Percentiles rank a stretch among this genome's conserved stretches.
These are phyloP conservation scores for Nezara viridula DNA, from an alignment of 2,888 invertebrate genomes.

Conservation along the genomic window DNA sequence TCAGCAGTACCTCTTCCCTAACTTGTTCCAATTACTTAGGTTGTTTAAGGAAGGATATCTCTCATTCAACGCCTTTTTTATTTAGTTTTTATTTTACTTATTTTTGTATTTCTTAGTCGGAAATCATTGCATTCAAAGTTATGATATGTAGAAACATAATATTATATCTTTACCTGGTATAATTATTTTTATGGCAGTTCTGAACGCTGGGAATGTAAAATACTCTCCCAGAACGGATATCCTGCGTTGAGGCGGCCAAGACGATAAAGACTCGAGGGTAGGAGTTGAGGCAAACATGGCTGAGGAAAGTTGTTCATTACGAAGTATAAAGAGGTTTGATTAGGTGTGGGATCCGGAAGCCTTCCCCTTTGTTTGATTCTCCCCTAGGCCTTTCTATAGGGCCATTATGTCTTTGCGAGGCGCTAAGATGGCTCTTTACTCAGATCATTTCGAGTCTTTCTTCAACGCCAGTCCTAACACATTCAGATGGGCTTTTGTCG, in stretches of 20 bases:
- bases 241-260: neutral
- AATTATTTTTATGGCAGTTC: neutral
- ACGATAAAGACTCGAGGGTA: neutral
- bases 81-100: too few species aligned
- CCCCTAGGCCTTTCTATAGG: neutral
- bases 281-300: neutral
- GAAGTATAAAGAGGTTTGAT: slow-evolving; percentile 34
- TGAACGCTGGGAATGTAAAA: neutral
- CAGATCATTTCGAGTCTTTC: slow-evolving; percentile 40
- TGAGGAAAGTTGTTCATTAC: slow-evolving; percentile 31
- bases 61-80: too few species aligned
- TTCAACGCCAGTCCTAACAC: slow-evolving; percentile 10
- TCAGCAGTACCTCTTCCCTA: too few species aligned
- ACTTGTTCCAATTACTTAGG: too few species aligned
- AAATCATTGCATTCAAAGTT: too few species aligned
- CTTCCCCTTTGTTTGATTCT: neutral
- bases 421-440: slow-evolving; percentile 23
- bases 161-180: too few species aligned
- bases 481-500: slow-evolving; percentile 13
- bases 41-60: too few species aligned
- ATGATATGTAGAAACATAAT: too few species aligned
- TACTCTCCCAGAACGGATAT: neutral
- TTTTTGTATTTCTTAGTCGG: too few species aligned
- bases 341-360: slow-evolving; percentile 11
- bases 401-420: slow-evolving; percentile 19